phyloP scores from a whole-genome alignment of 2,113 vertebrate genomes.

The Agelaius phoeniceus region DNA sequence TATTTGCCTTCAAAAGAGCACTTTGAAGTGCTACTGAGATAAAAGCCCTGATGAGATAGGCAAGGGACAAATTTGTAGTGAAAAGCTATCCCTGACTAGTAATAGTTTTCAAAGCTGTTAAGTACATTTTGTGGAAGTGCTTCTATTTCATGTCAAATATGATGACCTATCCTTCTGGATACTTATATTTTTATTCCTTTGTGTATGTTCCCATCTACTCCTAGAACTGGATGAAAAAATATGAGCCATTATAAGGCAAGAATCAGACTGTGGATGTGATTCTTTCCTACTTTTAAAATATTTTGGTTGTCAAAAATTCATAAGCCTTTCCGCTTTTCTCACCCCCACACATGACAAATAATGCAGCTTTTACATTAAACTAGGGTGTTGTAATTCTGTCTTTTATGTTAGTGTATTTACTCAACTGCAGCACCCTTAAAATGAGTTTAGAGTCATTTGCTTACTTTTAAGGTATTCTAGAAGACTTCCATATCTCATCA shows the following conservation, averaged over 20 bases:
- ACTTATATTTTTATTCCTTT: neutral
- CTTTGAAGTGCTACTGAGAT: conserved; percentile 10
- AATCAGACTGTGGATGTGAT: neutral
- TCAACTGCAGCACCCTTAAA: conserved; percentile 34
- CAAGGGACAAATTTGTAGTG: neutral
- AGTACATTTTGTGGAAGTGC: neutral
- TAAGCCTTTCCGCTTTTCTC: neutral
- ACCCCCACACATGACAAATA: neutral
- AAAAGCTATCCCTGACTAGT: neutral
- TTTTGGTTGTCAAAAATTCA: neutral
- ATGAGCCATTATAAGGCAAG: neutral
- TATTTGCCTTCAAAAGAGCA: conserved; percentile 41
- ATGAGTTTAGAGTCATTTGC: conserved; percentile 58
- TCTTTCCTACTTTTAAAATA: neutral
- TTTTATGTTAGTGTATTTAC: conserved; percentile 26
- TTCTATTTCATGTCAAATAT: conserved; percentile 26
- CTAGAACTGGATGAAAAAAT: neutral
- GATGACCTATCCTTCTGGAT: neutral
- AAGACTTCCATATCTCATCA: conserved; percentile 95
- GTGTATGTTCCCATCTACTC: neutral
- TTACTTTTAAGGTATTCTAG: conserved; percentile 92
- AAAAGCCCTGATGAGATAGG: neutral
- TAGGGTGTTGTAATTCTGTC: neutral
- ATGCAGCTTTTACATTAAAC: neutral
- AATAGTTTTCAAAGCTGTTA: conserved; percentile 43